These are phyloP conservation scores for Sebastolobus alascanus DNA, from an alignment of 2,797 vertebrate genomes.

Conservation along the genomic window DNA sequence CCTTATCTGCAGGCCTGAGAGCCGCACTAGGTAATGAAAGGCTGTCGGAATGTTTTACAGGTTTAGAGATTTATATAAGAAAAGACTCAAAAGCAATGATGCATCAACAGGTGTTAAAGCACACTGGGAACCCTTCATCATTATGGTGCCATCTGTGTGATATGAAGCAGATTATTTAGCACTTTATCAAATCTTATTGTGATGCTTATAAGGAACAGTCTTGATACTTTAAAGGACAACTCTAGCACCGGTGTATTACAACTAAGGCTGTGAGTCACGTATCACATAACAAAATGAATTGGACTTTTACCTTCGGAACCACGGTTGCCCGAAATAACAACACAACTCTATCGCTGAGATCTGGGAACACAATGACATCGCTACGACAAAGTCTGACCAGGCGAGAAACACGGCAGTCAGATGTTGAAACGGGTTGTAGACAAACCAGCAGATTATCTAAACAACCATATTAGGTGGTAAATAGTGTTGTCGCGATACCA, in stretches of 20 bases:
- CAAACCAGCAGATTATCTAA: background rate
- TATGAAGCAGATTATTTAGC: background rate
- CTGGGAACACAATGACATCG: background rate
- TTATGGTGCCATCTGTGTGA: constrained; percentile 17
- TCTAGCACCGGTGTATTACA: background rate
- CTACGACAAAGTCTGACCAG: background rate
- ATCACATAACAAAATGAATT: background rate
- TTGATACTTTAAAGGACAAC: background rate
- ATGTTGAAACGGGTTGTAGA: background rate
- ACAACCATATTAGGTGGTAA: background rate
- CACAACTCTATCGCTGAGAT: background rate
- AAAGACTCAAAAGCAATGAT: background rate
- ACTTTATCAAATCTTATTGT: background rate
- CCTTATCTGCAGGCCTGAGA: no score
- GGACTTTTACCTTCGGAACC: no score
- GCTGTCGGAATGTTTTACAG: background rate
- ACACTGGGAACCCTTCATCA: background rate
- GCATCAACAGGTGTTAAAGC: background rate
- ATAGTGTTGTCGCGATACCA: no score
- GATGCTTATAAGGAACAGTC: background rate
- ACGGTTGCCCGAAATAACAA: background rate
- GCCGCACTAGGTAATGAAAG: no score
- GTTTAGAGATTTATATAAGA: background rate
- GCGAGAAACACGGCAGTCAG: no score
- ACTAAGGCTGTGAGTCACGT: background rate